Conservation (phyloP, 1,140 invertebrate species). For the Caenorhabditis tropicalis region DNA sequence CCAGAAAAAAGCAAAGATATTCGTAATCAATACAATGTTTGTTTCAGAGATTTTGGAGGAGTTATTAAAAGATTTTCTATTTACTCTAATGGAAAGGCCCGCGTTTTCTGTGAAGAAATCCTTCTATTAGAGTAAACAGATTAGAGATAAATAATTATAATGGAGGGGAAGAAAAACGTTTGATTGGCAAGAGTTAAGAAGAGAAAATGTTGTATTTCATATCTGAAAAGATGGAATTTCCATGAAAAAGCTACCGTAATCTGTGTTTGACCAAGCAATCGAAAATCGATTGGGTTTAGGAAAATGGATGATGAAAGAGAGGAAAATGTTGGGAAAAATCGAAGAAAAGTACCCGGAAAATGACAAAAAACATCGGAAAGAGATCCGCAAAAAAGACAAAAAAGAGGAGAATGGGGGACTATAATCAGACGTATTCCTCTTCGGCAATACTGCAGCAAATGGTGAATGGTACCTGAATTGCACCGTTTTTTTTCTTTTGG, state of each 20-base stretch:
- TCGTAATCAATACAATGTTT: background rate
- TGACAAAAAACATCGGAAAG: constrained; percentile 31
- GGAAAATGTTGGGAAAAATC: background rate
- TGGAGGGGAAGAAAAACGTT: background rate
- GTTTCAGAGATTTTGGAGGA: background rate
- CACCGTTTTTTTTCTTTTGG: background rate
- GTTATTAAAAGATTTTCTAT: background rate
- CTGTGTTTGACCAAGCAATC: background rate
- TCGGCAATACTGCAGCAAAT: constrained; percentile 44
- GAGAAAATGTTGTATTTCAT: background rate
- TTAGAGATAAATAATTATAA: background rate
- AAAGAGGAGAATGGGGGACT: background rate
- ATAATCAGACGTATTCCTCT: constrained; percentile 26
- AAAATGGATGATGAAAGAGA: background rate
- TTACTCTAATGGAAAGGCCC: background rate
- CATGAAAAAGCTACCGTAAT: background rate
- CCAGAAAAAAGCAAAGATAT: background rate
- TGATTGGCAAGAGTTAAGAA: background rate
- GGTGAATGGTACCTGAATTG: constrained; percentile 37
- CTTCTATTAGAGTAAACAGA: background rate
- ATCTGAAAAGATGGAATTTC: background rate
- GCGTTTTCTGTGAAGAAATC: background rate
- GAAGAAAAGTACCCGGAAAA: background rate
- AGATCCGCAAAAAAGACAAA: constrained; percentile 2
- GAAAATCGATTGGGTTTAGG: background rate